A percentile compares a stretch with the other conserved stretches of the same genome.
Evolutionary conservation across 2,888 invertebrate species (phyloP).

Genomic region (Homarus gammarus): DNA sequence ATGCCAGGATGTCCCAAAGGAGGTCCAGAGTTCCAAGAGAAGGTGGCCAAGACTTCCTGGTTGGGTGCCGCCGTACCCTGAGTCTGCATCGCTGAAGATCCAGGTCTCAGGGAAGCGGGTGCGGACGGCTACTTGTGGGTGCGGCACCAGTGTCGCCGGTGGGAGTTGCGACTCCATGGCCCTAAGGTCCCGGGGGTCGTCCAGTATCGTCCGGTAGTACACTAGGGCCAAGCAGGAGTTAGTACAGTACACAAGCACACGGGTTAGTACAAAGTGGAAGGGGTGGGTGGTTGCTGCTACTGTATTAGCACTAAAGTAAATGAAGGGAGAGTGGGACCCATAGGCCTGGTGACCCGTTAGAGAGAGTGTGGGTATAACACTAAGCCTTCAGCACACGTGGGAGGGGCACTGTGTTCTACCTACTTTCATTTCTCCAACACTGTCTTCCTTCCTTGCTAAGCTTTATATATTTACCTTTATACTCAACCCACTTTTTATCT

Average conservation of each 20-base stretch:
- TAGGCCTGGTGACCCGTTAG: too few relatives aligned
- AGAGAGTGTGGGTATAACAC: too few relatives aligned
- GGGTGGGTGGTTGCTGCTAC: too few relatives aligned
- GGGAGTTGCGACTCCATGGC: constrained; percentile 66
- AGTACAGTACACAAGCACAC: neutral
- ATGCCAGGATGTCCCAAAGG: neutral
- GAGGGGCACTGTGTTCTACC: too few relatives aligned
- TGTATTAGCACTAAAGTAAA: too few relatives aligned
- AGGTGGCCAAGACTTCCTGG: too few relatives aligned
- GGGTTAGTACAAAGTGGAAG: neutral
- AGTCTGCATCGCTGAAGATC: constrained; percentile 84
- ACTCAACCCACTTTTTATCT: too few relatives aligned
- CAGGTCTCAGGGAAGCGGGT: constrained; percentile 87
- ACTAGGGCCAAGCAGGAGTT: constrained; percentile 60
- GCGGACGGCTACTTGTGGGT: constrained; percentile 63
- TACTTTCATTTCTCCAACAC: too few relatives aligned
- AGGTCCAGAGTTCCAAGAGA: neutral
- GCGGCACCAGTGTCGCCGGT: constrained; percentile 35
- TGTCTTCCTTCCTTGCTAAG: too few relatives aligned
- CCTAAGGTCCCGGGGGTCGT: constrained; percentile 61
- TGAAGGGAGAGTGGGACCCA: too few relatives aligned
- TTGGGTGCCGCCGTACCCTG: constrained; percentile 81
- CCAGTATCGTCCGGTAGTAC: constrained; percentile 72
- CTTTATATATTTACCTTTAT: too few relatives aligned
- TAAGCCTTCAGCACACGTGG: too few relatives aligned